Base-by-base conservation (phyloP, 2,113 vertebrate species). In the Gallinago media region DNA sequence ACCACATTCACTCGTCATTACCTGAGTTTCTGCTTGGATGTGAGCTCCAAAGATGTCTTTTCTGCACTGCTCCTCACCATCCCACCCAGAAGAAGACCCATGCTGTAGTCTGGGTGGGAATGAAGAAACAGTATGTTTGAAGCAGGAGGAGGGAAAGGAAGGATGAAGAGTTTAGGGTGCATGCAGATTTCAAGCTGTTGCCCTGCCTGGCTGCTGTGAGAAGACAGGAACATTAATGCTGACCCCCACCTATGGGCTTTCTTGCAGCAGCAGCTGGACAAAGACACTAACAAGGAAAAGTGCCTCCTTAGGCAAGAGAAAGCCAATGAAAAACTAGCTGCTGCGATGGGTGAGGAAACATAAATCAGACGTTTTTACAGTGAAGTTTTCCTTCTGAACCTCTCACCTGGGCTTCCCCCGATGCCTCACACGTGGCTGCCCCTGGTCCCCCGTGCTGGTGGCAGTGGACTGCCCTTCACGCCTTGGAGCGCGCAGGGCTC, bases 401-500 rank as follows among this genome's bases (percentile, higher is more conserved):
- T 82, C 44, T 76, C 63, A 21, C 72, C 93, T 85, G 54, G 75
- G 77, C 78, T 74, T 81, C 54, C 70, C 20, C n/a, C 8, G 1
- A 19, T 66, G 59, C 73, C 82, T 75, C 87, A 65, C 7, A 42
- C n/a, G 17, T 91, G 96, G 95, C 63, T 74, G 76, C 50, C 42
- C 31, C 81, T 49, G 13, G 25, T 73, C 56, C 78, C 96, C 81
- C n/a, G 19, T 71, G 94, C 93, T 85, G 66, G 76, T 47, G 40
- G 88, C 73, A 58, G 21, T 16, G 32, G 32, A 61, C 80, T 96
- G 95, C 91, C 96, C 96, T 98, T 98, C 97, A 97, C 16, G 75
- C 96, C 85, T 97, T 9, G 3, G 56, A 92, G 92, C 62, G 3
- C 50, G 29, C 36, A 16, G 75, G 96, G 83, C 96, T 97, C 90